Conservation (phyloP, 1,140 invertebrate genomes). For the Anastrepha obliqua region DNA sequence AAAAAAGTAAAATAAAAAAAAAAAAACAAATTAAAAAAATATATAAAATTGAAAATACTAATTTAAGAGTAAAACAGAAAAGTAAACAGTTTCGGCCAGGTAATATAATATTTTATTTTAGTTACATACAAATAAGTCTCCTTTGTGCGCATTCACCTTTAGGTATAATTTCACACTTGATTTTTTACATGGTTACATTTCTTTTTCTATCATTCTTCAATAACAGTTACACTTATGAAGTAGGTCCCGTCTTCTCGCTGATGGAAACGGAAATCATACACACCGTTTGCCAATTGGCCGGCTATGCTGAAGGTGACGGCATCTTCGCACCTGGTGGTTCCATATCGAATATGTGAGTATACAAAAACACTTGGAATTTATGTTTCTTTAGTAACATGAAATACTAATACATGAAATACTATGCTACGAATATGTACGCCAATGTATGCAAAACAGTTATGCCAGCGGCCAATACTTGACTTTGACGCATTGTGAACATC, state of each 20-base stretch:
- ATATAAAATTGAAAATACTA: too few species aligned
- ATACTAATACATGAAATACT: background rate
- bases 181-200: background rate
- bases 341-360: constrained; percentile 85
- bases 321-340: constrained; percentile 90
- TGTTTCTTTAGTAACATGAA: background rate
- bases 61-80: too few species aligned
- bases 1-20: background rate
- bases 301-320: constrained; percentile 81
- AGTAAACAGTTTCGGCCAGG: too few species aligned
- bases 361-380: constrained; percentile 8
- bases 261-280: constrained; percentile 81
- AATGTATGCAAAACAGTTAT: constrained; percentile 9
- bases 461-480: constrained; percentile 39
- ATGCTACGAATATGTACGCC: background rate
- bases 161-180: constrained; percentile 14
- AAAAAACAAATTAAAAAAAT: too few species aligned
- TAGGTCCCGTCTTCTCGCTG: constrained; percentile 84
- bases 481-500: constrained; percentile 31
- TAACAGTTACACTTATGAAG: constrained; percentile 85
- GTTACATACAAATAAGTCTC: background rate
- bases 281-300: constrained; percentile 80
- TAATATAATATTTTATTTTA: background rate
- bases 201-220: background rate
- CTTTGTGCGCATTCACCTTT: background rate